Percentiles rank a stretch among this genome's conserved stretches.
Evolutionary conservation across 2,113 vertebrate genomes (phyloP).

Genomic region (Lanius ludovicianus): DNA sequence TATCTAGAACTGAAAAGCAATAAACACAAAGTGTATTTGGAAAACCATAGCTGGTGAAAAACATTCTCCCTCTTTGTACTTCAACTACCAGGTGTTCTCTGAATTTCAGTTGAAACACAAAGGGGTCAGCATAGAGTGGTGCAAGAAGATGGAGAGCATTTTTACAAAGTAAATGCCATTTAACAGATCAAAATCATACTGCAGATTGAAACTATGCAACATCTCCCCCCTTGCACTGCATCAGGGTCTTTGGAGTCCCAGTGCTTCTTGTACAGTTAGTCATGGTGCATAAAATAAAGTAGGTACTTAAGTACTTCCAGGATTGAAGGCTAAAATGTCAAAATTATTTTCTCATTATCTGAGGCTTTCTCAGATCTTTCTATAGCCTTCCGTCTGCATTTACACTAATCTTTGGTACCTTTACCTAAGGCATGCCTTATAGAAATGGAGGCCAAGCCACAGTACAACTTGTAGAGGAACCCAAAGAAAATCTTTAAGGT

Average conservation of each 20-base stretch:
- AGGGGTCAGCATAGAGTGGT: background rate
- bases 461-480: background rate
- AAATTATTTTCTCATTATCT: background rate
- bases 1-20: background rate
- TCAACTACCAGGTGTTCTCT: background rate
- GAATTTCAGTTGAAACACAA: background rate
- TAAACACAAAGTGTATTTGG: background rate
- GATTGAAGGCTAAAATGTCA: background rate
- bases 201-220: background rate
- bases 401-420: background rate
- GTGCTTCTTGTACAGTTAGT: background rate
- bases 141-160: background rate
- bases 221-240: background rate
- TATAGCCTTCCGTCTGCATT: background rate
- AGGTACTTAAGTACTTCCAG: background rate
- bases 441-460: background rate
- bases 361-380: background rate
- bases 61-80: rapidly evolving
- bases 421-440: background rate
- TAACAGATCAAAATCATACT: background rate
- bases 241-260: background rate
- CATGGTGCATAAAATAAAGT: background rate
- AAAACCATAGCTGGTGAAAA: background rate
- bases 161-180: background rate
- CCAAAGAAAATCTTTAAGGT: background rate